Percentiles rank a stretch among this genome's conserved stretches.
Evolutionary conservation across 2,888 invertebrate species (phyloP).

Genomic region (Xylophagus ater): DNA sequence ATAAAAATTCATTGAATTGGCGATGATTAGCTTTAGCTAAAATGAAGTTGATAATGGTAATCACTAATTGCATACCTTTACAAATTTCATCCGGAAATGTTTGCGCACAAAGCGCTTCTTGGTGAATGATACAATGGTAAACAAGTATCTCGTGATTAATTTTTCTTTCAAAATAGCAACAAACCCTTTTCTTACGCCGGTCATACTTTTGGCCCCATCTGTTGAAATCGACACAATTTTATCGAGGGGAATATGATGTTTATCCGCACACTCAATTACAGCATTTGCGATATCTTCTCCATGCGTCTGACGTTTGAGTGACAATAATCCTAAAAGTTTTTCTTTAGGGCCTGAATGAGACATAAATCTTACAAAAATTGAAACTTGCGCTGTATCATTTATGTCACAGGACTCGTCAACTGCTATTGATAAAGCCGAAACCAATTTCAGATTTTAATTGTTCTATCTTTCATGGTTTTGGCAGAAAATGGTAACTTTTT

Average conservation of each 20-base stretch:
- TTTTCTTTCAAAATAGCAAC: no score
- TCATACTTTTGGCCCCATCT: no score
- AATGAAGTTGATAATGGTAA: neutral
- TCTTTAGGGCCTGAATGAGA: neutral
- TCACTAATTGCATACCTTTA: slow-evolving; percentile 3
- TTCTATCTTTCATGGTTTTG: slow-evolving; percentile 2
- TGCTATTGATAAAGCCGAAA: slow-evolving; percentile 24
- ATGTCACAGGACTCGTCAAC: slow-evolving; percentile 25
- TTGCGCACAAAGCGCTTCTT: slow-evolving; percentile 2
- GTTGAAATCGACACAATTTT: no score
- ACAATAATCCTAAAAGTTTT: slow-evolving; percentile 1
- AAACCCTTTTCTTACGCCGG: no score
- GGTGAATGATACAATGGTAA: slow-evolving; percentile 1
- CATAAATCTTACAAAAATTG: no score
- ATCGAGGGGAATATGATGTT: no score
- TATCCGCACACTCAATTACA: no score
- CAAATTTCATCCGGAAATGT: slow-evolving; percentile 4
- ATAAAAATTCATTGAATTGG: neutral
- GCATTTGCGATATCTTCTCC: no score
- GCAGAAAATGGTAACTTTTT: slow-evolving; percentile 2
- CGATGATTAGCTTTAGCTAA: neutral
- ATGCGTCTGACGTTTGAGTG: no score
- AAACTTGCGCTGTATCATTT: slow-evolving; percentile 22
- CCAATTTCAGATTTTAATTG: slow-evolving; percentile 21
- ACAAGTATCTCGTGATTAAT: no score